Conservation (phyloP, 2,797 vertebrate species). For the Tachyglossus aculeatus region DNA sequence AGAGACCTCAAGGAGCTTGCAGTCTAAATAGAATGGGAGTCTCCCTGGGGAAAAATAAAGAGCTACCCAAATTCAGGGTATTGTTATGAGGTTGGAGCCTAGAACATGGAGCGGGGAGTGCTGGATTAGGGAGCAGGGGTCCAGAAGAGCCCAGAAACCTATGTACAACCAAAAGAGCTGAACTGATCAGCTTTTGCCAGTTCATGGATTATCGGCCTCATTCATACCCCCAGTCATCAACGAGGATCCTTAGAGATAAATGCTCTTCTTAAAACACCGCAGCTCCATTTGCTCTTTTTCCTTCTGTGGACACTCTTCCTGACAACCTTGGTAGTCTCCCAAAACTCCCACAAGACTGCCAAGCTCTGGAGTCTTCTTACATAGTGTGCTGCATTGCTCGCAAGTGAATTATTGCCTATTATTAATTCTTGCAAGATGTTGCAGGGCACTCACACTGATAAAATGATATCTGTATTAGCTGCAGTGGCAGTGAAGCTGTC, state of each 20-base stretch:
- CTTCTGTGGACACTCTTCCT: fast-evolving
- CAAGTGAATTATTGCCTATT: conserved; percentile 6
- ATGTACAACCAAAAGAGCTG: too few relatives aligned
- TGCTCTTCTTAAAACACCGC: not conserved
- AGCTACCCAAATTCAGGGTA: too few relatives aligned
- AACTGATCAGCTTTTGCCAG: too few relatives aligned
- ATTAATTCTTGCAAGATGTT: conserved; percentile 30
- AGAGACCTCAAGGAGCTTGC: too few relatives aligned
- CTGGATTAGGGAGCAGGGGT: not conserved
- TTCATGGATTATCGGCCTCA: fast-evolving
- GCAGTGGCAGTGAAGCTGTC: conserved; percentile 17
- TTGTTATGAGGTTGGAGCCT: too few relatives aligned
- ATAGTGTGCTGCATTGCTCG: not conserved
- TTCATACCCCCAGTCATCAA: not conserved
- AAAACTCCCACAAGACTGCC: fast-evolving
- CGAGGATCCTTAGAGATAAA: fast-evolving
- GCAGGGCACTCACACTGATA: conserved; percentile 13
- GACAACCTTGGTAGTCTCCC: fast-evolving
- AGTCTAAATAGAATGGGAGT: too few relatives aligned
- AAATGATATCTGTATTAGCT: conserved; percentile 42
- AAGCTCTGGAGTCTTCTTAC: not conserved
- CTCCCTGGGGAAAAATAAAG: too few relatives aligned
- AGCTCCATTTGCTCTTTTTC: not conserved
- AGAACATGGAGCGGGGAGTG: not conserved
- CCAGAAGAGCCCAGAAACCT: too few relatives aligned